phyloP scores from a whole-genome alignment of 2,113 vertebrate genomes.

The Xenus cinereus region DNA sequence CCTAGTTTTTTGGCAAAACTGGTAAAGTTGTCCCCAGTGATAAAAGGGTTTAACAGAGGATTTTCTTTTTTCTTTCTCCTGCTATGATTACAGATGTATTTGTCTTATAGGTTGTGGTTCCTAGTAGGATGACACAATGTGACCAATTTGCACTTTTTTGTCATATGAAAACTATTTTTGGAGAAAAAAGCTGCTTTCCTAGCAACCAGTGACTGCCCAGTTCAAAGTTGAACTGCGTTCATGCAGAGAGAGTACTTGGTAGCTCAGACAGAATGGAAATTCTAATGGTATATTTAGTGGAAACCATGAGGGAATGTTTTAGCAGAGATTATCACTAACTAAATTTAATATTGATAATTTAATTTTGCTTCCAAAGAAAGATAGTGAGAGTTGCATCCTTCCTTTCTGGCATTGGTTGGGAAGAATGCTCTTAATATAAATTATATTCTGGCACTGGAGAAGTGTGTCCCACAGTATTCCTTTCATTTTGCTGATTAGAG shows the following conservation, averaged over 20 bases:
- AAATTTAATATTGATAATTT: conserved; percentile 72
- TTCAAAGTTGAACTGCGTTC: conserved; percentile 52
- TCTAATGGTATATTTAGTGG: conserved; percentile 54
- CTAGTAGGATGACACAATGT: not conserved
- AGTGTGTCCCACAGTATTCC: not conserved
- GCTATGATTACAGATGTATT: not conserved
- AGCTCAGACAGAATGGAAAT: conserved; percentile 13
- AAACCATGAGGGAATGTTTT: conserved; percentile 55
- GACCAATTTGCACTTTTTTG: not conserved
- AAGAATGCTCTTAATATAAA: conserved; percentile 49
- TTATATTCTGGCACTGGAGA: not conserved
- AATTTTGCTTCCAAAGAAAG: conserved; percentile 71
- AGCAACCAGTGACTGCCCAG: conserved; percentile 22
- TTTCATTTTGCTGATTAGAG: not conserved
- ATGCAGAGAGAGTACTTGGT: conserved; percentile 32
- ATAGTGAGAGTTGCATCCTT: conserved; percentile 43
- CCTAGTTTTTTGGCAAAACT: not conserved
- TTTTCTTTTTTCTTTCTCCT: not conserved
- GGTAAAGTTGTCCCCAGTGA: not conserved
- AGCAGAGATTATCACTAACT: conserved; percentile 66
- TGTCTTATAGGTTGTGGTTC: not conserved
- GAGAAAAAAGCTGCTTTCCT: conserved; percentile 46
- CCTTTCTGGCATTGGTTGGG: not conserved
- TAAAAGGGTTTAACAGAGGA: not conserved
- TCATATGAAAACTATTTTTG: not conserved